Percentiles rank a stretch among this genome's conserved stretches.
These are phyloP conservation scores for Cosmorhoe ocellata DNA, from an alignment of 2,888 invertebrate genomes.

Conservation along the genomic window DNA sequence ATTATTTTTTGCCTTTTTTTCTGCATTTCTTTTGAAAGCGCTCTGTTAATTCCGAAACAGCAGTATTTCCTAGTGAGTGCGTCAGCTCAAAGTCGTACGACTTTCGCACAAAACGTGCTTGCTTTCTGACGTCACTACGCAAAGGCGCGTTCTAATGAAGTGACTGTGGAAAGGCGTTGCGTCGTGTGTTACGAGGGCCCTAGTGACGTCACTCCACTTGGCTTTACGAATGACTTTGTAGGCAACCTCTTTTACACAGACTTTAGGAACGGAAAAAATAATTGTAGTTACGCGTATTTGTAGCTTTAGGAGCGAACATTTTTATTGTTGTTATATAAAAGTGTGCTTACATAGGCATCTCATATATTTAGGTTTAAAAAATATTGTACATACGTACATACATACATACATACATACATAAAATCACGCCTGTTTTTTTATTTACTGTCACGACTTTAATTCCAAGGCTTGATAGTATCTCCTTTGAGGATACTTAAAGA, in stretches of 20 bases:
- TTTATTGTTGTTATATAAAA: no score
- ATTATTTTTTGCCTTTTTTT: no score
- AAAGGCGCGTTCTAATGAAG: constrained; percentile 35
- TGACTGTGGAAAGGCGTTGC: constrained; percentile 31
- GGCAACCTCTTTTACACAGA: constrained; percentile 1
- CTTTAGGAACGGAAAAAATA: background rate
- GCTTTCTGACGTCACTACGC: constrained; percentile 22
- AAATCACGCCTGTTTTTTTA: no score
- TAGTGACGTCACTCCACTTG: constrained; percentile 10
- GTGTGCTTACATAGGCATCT: no score
- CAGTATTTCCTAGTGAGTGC: background rate
- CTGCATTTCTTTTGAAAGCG: no score
- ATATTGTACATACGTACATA: no score
- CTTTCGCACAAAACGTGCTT: constrained; percentile 10
- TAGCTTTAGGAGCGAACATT: no score
- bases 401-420: no score
- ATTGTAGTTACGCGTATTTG: background rate
- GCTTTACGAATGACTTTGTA: constrained; percentile 9
- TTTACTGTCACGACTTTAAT: no score
- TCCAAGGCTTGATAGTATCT: no score
- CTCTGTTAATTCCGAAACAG: background rate
- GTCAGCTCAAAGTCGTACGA: background rate
- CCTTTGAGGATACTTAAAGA: no score
- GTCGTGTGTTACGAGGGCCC: constrained; percentile 16
- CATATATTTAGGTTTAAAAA: no score